Percentiles rank a stretch among this genome's conserved stretches.
Evolutionary conservation across 2,113 vertebrate genomes (phyloP).

Genomic region (Xiphophorus couchianus): DNA sequence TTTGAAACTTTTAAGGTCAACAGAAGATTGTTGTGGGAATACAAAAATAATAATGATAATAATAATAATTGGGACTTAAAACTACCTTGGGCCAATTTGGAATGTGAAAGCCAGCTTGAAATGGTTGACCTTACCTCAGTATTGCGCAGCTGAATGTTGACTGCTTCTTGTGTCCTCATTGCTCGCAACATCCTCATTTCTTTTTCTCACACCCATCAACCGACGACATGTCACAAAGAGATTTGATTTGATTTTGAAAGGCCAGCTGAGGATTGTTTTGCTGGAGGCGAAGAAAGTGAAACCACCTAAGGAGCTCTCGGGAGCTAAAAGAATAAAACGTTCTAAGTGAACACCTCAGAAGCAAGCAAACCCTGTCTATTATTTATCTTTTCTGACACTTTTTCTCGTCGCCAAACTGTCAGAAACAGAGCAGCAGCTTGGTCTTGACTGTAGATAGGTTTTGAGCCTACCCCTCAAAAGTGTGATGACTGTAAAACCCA

Average conservation of each 20-base stretch:
- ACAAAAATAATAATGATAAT: background rate
- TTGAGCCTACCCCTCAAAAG: background rate
- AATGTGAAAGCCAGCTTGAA: background rate
- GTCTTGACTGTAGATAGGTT: background rate
- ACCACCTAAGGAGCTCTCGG: background rate
- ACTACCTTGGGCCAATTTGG: background rate
- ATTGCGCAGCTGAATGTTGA: conserved; percentile 18
- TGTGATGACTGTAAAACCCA: background rate
- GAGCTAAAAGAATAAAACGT: background rate
- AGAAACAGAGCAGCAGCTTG: background rate
- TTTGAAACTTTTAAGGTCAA: background rate
- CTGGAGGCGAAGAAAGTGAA: background rate
- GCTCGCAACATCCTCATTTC: conserved; percentile 52
- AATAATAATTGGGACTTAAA: background rate
- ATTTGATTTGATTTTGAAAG: conserved; percentile 62
- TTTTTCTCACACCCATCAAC: conserved; percentile 59
- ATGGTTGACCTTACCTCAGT: conserved; percentile 60
- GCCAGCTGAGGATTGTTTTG: conserved; percentile 27
- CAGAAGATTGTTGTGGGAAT: background rate
- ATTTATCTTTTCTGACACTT: background rate
- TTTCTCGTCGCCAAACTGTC: no score
- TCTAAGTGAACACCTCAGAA: background rate
- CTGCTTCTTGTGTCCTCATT: conserved; percentile 20
- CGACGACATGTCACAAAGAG: conserved; percentile 52
- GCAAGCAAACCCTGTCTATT: background rate